phyloP scores from a whole-genome alignment of 1,140 invertebrate species.

The Pogonus chalceus region DNA sequence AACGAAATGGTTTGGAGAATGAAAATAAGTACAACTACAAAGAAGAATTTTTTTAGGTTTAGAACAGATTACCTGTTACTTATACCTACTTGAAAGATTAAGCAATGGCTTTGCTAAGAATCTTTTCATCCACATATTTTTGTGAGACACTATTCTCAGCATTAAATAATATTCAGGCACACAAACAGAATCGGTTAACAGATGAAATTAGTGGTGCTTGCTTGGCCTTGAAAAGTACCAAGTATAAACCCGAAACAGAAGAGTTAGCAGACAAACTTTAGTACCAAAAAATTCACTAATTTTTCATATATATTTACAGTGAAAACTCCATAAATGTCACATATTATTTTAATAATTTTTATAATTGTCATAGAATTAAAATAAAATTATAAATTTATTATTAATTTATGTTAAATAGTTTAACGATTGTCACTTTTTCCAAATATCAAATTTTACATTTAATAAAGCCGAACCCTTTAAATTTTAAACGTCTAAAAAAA shows the following conservation, averaged over 20 bases:
- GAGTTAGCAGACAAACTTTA: slow-evolving; percentile 8
- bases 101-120: slow-evolving; percentile 10
- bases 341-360: too few species aligned
- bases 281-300: slow-evolving; percentile 1
- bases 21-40: slow-evolving; percentile 13
- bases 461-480: too few species aligned
- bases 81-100: slow-evolving; percentile 7
- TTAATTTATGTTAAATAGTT: too few species aligned
- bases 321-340: too few species aligned
- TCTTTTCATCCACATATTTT: slow-evolving; percentile 13
- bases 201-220: slow-evolving; percentile 12
- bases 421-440: too few species aligned
- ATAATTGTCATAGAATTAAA: too few species aligned
- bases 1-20: slow-evolving; percentile 13
- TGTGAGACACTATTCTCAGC: slow-evolving; percentile 11
- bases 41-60: slow-evolving; percentile 13
- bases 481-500: too few species aligned
- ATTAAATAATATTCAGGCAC: slow-evolving; percentile 10
- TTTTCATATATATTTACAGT: too few species aligned
- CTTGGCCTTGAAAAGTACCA: slow-evolving; percentile 11
- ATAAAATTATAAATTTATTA: too few species aligned
- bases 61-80: slow-evolving; percentile 13
- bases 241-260: slow-evolving; percentile 11
- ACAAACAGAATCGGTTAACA: slow-evolving; percentile 10
- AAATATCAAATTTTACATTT: too few species aligned